Evolutionary conservation across 2,888 invertebrate species (phyloP).

Genomic region (Lamellibrachia satsuma): DNA sequence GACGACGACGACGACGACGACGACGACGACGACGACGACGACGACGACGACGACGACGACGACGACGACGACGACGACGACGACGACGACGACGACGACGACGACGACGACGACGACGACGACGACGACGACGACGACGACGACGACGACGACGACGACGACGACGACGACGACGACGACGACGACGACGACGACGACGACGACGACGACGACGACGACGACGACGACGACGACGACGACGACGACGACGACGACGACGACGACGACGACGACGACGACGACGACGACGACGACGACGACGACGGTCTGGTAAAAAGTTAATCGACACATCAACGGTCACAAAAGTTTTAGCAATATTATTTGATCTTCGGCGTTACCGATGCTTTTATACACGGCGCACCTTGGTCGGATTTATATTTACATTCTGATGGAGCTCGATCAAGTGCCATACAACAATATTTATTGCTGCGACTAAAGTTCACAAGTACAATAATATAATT

Average conservation of each 20-base stretch:
- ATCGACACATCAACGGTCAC: not conserved
- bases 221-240: constrained; percentile 33
- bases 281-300: constrained; percentile 22
- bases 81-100: constrained; percentile 31
- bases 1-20: constrained; percentile 31
- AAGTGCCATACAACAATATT: not conserved
- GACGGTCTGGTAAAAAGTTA: not conserved
- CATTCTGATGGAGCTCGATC: not conserved
- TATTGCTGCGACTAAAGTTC: not conserved
- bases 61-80: constrained; percentile 24
- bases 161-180: constrained; percentile 28
- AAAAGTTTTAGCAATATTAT: not conserved
- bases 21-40: constrained; percentile 22
- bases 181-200: constrained; percentile 33
- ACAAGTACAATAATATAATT: not conserved
- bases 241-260: constrained; percentile 33
- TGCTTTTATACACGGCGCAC: not conserved
- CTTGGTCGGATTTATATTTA: not conserved
- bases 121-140: constrained; percentile 32
- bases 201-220: constrained; percentile 33
- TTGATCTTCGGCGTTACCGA: not conserved
- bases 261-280: constrained; percentile 33
- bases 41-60: constrained; percentile 31
- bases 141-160: constrained; percentile 30
- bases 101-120: constrained; percentile 29